These are phyloP conservation scores for Microctenopoma stevenorrisi DNA, from an alignment of 2,797 vertebrate species.

Conservation along the genomic window DNA sequence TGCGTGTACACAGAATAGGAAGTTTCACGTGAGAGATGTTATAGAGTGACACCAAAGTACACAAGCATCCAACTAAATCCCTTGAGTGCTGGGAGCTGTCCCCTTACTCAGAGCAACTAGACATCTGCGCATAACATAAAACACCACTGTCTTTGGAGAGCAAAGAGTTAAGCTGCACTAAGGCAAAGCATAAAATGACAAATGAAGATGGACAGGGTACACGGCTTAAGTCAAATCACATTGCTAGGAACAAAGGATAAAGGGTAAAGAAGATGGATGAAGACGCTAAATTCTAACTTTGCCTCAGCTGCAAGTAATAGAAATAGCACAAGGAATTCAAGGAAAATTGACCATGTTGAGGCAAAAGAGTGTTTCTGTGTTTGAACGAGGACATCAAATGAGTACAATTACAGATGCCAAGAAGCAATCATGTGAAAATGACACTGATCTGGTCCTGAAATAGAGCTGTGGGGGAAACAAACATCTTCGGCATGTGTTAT, in stretches of 20 bases:
- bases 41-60: conserved; percentile 24
- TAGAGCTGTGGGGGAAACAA: conserved; percentile 27
- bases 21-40: conserved; percentile 46
- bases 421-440: conserved; percentile 34
- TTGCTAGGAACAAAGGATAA: conserved; percentile 62
- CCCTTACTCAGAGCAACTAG: conserved; percentile 34
- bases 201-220: conserved; percentile 71
- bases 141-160: conserved; percentile 51
- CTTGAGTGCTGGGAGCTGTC: conserved; percentile 54
- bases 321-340: conserved; percentile 24
- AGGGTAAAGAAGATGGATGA: conserved; percentile 51
- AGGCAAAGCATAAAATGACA: conserved; percentile 63
- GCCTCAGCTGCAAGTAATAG: conserved; percentile 45
- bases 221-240: conserved; percentile 62
- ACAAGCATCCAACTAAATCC: conserved; percentile 50
- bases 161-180: conserved; percentile 54
- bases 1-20: conserved; percentile 13
- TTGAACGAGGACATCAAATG: conserved; percentile 34
- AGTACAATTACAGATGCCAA: conserved; percentile 28
- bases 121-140: conserved; percentile 67
- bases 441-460: conserved; percentile 25
- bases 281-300: conserved; percentile 46
- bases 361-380: conserved; percentile 14
- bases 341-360: conserved; percentile 34
- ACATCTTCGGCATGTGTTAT: conserved; percentile 3